A percentile compares a stretch with the other conserved stretches of the same genome.
Evolutionary conservation across 1,140 invertebrate genomes (phyloP).

Genomic region (Drosophila repletoides): DNA sequence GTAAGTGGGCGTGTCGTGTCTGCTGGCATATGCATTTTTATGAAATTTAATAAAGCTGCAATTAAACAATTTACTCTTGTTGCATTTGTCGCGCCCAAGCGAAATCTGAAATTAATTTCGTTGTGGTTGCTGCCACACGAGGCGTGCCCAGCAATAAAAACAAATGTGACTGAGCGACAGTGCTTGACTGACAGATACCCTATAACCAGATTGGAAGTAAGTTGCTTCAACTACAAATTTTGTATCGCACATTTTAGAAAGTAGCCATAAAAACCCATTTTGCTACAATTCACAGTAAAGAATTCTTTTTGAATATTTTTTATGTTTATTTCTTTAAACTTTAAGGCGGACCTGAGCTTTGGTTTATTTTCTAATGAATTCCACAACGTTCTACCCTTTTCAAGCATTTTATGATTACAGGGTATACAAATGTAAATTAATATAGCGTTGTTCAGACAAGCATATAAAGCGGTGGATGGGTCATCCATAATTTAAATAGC

Average conservation of each 20-base stretch:
- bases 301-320: no score
- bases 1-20: slow-evolving; percentile 43
- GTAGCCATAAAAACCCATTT: no score
- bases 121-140: slow-evolving; percentile 42
- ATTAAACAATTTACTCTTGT: slow-evolving; percentile 61
- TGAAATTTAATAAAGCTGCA: slow-evolving; percentile 75
- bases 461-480: not conserved
- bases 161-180: not conserved
- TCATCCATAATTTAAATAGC: slow-evolving; percentile 8
- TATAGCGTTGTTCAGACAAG: not conserved
- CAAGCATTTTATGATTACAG: not conserved
- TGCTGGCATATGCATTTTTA: slow-evolving; percentile 69
- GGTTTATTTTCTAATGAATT: no score
- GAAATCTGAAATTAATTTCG: slow-evolving; percentile 67
- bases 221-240: no score
- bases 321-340: no score
- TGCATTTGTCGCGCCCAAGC: slow-evolving; percentile 59
- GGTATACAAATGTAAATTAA: slow-evolving; percentile 13
- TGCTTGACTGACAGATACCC: not conserved
- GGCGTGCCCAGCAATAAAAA: slow-evolving; percentile 16
- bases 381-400: no score
- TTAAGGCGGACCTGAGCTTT: no score
- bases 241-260: no score
- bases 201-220: no score
- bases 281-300: no score